Percentiles rank a stretch among this genome's conserved stretches.
Conservation (phyloP, 2,113 vertebrate species). For the Cynopterus brachyotis region DNA sequence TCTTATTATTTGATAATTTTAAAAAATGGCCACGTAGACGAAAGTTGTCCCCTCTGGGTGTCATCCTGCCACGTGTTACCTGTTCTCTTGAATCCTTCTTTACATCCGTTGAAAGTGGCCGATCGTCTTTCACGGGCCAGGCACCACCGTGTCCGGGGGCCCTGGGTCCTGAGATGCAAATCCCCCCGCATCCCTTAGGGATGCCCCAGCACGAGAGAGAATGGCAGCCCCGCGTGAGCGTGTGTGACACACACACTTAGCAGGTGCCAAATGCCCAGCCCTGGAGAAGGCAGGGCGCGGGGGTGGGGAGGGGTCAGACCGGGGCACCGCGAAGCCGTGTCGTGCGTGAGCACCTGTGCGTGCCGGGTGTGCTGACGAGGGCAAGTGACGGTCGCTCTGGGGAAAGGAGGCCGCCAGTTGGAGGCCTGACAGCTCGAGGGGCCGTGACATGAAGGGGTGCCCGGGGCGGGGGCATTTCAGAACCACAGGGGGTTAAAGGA, state of each 20-base stretch:
- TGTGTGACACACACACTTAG: neutral
- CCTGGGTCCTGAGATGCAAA: neutral
- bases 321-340: neutral
- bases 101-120: neutral
- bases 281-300: neutral
- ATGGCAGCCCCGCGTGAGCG: neutral
- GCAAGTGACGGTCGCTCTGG: neutral
- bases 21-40: neutral
- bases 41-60: neutral
- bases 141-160: neutral
- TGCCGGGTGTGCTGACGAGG: too few relatives aligned
- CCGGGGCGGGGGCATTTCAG: neutral
- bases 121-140: neutral
- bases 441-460: neutral
- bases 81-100: neutral
- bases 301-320: neutral
- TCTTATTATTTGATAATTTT: neutral
- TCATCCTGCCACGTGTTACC: neutral
- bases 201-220: neutral
- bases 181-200: too few relatives aligned
- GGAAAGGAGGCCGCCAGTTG: too few relatives aligned
- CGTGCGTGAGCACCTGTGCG: too few relatives aligned
- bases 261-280: neutral
- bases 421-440: neutral
- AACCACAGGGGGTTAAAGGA: neutral